A percentile compares a stretch with the other conserved stretches of the same genome.
Evolutionary conservation across 2,888 invertebrate species (phyloP).

Genomic region (Meloe dianella): DNA sequence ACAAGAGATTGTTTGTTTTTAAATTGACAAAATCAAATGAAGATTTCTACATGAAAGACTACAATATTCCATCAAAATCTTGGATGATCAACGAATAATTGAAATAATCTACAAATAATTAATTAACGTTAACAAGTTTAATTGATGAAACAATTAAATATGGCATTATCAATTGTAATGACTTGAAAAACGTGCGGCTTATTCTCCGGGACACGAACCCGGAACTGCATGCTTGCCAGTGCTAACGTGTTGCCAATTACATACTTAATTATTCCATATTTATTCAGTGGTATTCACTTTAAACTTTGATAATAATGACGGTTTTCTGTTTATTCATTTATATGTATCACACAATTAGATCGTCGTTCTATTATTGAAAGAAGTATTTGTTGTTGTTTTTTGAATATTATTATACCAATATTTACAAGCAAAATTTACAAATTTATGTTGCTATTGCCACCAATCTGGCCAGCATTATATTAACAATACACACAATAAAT

Average conservation of each 20-base stretch:
- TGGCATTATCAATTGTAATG: too few species aligned
- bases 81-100: not conserved
- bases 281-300: not conserved
- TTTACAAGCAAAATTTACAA: conserved; percentile 28
- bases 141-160: too few species aligned
- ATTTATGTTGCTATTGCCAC: not conserved
- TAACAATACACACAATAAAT: not conserved
- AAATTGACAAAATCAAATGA: too few species aligned
- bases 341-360: conserved; percentile 24
- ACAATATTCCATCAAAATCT: too few species aligned
- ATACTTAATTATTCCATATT: too few species aligned
- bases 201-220: too few species aligned
- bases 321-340: not conserved
- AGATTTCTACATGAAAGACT: too few species aligned
- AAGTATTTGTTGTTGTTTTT: conserved; percentile 2
- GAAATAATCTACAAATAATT: not conserved
- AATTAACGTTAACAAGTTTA: too few species aligned
- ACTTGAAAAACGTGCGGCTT: too few species aligned
- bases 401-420: conserved; percentile 14
- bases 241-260: too few species aligned
- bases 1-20: too few species aligned
- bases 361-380: conserved; percentile 17
- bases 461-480: not conserved
- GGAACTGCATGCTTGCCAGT: too few species aligned
- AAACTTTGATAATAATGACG: not conserved